Evolutionary conservation across 35 echinoderm and acorn worm species (phyloP).

Genomic region (Apostichopus japonicus): DNA sequence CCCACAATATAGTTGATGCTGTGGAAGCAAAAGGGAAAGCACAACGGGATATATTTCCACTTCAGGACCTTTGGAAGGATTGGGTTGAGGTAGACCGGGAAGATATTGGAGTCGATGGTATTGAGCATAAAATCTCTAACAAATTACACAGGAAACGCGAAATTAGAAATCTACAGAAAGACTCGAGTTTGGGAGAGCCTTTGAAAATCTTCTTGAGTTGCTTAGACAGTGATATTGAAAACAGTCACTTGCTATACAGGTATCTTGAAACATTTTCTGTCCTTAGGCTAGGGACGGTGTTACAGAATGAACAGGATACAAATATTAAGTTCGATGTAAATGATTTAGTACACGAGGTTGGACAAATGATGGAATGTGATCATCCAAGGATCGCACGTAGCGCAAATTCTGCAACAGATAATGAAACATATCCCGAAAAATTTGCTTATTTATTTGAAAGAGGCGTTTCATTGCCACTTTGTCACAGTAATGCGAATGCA

Average conservation of each 20-base stretch:
- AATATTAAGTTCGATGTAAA: neutral
- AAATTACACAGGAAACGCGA: constrained; percentile 6
- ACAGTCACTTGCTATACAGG: neutral
- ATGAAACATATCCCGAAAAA: neutral
- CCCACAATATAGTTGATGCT: neutral
- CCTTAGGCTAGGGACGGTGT: neutral
- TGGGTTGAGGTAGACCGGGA: constrained; percentile 7
- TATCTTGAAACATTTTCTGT: neutral
- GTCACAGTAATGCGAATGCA: neutral
- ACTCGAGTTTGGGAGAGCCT: neutral
- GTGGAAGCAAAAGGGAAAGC: neutral
- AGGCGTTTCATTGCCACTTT: neutral
- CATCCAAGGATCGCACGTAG: neutral
- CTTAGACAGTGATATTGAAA: neutral
- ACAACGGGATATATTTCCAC: neutral
- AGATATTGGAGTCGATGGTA: neutral
- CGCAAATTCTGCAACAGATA: neutral
- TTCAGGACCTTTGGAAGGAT: constrained; percentile 18
- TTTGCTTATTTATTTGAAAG: neutral
- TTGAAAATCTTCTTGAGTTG: neutral
- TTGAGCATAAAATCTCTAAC: constrained; percentile 5
- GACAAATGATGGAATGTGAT: constrained; percentile 5
- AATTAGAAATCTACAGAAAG: constrained; percentile 1
- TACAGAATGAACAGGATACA: neutral
- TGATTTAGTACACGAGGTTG: neutral